Evolutionary conservation across 2,888 invertebrate species (phyloP), one percentile per base, ranked within the genome.

Genomic region (Drosophila paramelanica): DNA sequence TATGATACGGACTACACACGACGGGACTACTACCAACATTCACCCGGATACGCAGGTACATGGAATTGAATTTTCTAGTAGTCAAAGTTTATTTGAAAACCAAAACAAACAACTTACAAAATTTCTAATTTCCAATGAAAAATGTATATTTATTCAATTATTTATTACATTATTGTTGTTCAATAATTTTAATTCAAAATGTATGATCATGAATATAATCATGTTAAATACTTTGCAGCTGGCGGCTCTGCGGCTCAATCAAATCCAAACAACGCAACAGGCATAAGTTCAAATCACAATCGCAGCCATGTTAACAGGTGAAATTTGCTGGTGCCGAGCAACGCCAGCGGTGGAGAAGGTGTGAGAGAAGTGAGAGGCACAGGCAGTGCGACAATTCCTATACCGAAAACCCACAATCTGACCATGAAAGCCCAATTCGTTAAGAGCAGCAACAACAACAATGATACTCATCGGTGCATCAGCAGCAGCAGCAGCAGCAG

Each of bases 221-320:
- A 50, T 64, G 23, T 50, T 43, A 39, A 41, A 47, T n/a, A 43
- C 49, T 65, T 49, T 57, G 52, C 70, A 79, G 76, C 70, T 47
- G 84, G 79, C 33, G 62, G 64, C 27, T 72, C 87, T 39, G 77
- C 78, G n/a, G 74, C 82, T 45, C 90, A 90, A 72, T 70, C 85
- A 51, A 89, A 89, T 83, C 71, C 79, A 31, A 91, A 89, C 60
- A 83, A 73, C 17, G 60, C 71, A 47, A 77, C 88, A 33, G 91
- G 91, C 45, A 81, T 91, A 62, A 92, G 90, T 83, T 90, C 91
- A 43, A 92, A 90, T 84, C 92, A 92, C 79, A 92, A 90, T 83
- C 92, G 92, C 62, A 92, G 90, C 47, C 92, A 92, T 71, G 92
- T 92, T 85, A 92, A 92, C 67, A 92, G 92, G 92, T 92, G 92